Percentiles rank a stretch among this genome's conserved stretches.
These are phyloP conservation scores for Chymomyza costata DNA, from an alignment of 1,140 invertebrate genomes.

Conservation along the genomic window DNA sequence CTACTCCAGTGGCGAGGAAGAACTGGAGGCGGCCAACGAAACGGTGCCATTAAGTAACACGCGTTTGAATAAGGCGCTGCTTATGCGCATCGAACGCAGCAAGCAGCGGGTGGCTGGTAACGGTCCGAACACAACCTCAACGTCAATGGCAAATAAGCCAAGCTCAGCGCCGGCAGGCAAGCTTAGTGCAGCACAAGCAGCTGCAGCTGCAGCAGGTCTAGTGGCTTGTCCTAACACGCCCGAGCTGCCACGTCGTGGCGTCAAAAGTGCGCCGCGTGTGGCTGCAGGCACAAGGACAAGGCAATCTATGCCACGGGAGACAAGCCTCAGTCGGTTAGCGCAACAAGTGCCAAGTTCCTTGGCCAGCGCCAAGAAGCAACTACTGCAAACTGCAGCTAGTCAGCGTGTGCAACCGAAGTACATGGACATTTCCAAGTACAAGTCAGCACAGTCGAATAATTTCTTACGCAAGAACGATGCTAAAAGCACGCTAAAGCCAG, in stretches of 20 bases:
- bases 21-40: constrained; percentile 13
- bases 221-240: constrained; percentile 77
- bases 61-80: constrained; percentile 77
- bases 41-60: constrained; percentile 76
- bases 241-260: constrained; percentile 75
- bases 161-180: constrained; percentile 61
- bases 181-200: constrained; percentile 39
- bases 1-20: constrained; percentile 65
- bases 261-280: constrained; percentile 53
- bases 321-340: constrained; percentile 68
- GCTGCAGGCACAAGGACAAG: constrained; percentile 38
- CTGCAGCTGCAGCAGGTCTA: constrained; percentile 32
- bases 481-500: constrained; percentile 77
- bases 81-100: constrained; percentile 74
- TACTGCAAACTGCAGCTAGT: constrained; percentile 64
- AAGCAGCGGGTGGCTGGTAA: constrained; percentile 65
- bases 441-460: constrained; percentile 76
- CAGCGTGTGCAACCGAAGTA: constrained; percentile 75
- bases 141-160: constrained; percentile 58
- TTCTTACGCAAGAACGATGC: constrained; percentile 78
- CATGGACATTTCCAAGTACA: constrained; percentile 79
- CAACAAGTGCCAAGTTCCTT: constrained; percentile 68
- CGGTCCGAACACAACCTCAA: constrained; percentile 14
- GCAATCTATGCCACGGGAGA: constrained; percentile 71
- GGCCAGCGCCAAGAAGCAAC: constrained; percentile 71